Evolutionary conservation across 2,888 invertebrate species (phyloP), one percentile per base, ranked within the genome.

Genomic region (Melinopterus prodromus): DNA sequence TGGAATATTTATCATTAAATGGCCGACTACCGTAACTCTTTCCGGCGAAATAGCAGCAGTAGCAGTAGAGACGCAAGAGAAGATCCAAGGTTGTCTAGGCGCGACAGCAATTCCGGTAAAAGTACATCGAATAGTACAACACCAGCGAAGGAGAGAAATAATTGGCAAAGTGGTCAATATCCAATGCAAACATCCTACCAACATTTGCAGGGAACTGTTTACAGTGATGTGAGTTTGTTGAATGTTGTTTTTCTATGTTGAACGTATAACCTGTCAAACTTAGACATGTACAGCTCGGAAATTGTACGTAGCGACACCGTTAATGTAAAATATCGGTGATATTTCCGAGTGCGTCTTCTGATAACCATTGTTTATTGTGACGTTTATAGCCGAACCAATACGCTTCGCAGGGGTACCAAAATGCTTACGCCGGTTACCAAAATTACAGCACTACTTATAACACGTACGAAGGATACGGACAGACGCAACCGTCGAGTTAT

Each of bases 11-110:
- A 9, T 53, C 53, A 7, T 53, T 78, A 74, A 77, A 83, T 83
- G 83, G 80, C 82, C 16, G 83, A 83, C 16, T 71, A 82, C 16
- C 80, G 78, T 35, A 81, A 69, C 37, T 80, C 81, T 26, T 82
- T 81, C 70, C 81, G 80, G 16, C 81, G 83, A 12, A 82, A 81
- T 70, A 79, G 15, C 38, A 79, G 80, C 38, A 16, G 53, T 16
- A 77, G 70, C 74, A 36, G 37, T 16, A 53, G 53, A 53, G 53
- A 53, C 26, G 26, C 26, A 26, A 79, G 83, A n/a, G 84, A 83
- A 81, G 84, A 84, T 76, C 83, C 84, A n/a, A 80, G 84, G 12
- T 77, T 84, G 38, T 78, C 79, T 70, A 80, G 84, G 77, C 81
- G 84, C 71, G 83, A 83, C 71, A 78, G 79, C 78, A 83, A 78